Base-by-base conservation (phyloP, 2,797 vertebrate species). In the Fringilla coelebs region DNA sequence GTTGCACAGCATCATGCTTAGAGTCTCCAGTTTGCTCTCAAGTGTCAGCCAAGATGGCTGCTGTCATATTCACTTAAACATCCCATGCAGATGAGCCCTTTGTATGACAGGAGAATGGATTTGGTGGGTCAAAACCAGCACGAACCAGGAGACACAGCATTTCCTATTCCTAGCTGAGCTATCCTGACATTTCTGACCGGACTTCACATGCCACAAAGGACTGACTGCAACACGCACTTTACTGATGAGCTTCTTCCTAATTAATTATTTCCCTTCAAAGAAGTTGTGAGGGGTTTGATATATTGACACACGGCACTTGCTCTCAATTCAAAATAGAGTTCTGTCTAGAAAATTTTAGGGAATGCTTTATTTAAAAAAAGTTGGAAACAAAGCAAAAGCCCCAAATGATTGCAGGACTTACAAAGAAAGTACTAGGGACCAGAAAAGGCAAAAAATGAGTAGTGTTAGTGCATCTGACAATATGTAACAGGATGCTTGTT, bases 31-130 rank as follows among this genome's bases (percentile, higher is more conserved):
- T 94, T 88, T 93, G 88, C 74, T 94, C 93, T 95, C 93, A 71
- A 89, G 90, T 80, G 81, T 96, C 92, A 93, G 92, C 75, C 89
- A 93, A 90, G 94, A 96, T 96, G 89, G 84, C 86, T 82, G 65
- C 88, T 95, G 92, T 97, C 94, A 80, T 40, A 89, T 77, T 80
- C 89, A 83, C 45, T 95, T 92, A 95, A 93, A 92, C 31, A 77
- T 77, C 52, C 68, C 24, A 36, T 34, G 74, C 71, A 85, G 93
- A 96, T 90, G 72, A 96, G 75, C 68, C 32, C 74, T 92, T 83
- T 7, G 3, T 54, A 57, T 79, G 68, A 89, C 78, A 94, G 51
- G 40, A 75, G 52, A 92, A 93, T 54, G 54, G 38, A 86, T 75
- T 70, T 86, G 21, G 63, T 90, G 83, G 63, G 85, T 78, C 74